phyloP scores from a whole-genome alignment of 2,113 vertebrate genomes.

The Eurystomus gularis region DNA sequence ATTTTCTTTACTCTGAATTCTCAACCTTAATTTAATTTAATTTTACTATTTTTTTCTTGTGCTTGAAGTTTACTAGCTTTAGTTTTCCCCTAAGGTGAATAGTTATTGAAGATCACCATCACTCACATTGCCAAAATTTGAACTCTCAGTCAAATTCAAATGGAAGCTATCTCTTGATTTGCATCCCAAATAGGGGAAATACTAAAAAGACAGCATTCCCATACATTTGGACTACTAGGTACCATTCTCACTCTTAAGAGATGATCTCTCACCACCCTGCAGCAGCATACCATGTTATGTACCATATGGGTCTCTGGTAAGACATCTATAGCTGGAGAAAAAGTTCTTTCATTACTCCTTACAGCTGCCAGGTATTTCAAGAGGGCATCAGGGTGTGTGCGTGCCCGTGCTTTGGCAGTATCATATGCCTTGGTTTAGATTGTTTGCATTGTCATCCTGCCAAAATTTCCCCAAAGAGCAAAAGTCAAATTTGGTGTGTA shows the following conservation, averaged over 20 bases:
- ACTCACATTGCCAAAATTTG: neutral
- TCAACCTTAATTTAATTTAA: neutral
- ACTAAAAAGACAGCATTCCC: neutral
- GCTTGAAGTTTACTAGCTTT: neutral
- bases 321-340: neutral
- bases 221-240: neutral
- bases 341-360: neutral
- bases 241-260: neutral
- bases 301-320: fast-evolving
- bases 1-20: neutral
- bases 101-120: fast-evolving
- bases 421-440: neutral
- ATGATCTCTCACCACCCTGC: neutral
- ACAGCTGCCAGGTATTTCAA: fast-evolving
- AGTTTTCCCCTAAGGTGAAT: neutral
- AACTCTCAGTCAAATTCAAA: neutral
- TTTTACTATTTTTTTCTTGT: neutral
- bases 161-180: neutral
- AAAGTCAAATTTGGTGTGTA: neutral
- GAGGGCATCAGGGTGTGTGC: too few relatives aligned
- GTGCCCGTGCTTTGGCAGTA: neutral
- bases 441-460: neutral
- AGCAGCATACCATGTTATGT: neutral
- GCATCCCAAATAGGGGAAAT: neutral
- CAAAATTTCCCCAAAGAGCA: neutral